Base-by-base conservation (phyloP, 2,113 vertebrate genomes). In the Heterotis niloticus region DNA sequence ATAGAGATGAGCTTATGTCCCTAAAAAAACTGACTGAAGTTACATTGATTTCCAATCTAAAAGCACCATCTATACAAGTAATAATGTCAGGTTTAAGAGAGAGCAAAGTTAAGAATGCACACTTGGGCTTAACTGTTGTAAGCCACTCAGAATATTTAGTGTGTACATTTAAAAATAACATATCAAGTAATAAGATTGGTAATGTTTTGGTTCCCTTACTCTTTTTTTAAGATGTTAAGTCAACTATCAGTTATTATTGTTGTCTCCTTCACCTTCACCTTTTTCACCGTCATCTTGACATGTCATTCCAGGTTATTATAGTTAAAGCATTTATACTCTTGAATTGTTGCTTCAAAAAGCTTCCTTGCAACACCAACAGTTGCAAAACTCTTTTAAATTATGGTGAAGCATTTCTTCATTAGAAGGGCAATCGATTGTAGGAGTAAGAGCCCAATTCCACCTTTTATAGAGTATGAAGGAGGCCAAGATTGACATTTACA, bases 401-500 rank as follows among this genome's bases (percentile, higher is more conserved):
- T 64, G 77, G 64, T 70, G 64, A 68, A 78, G 76, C 71, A 75
- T 69, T 78, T 82, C 51, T 79, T 76, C 77, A 82, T 82, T 82
- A 82, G 73, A 70, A 56, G 81, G 78, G 44, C 72, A 76, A 79
- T 82, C 81, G 78, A 82, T 82, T 68, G 44, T 23, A 79, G 77
- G 34, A 77, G 64, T 51, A 56, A 79, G 73, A 80, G 64, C n/a
- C 72, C 81, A 76, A 79, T 76, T 76, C 26, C 67, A 24, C 65
- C 81, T 79, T 75, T 78, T 82, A 79, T 79, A 82, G 77, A 79
- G 81, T 76, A 82, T 70, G 74, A 79, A 79, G 77, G 65, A 66
- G 66, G 81, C 77, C 76, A 64, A 79, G 81, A 82, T 79, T 79
- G 81, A 82, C 81, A 82, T 82, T 82, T 82, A 82, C 77, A 79